Percentiles rank a stretch among this genome's conserved stretches.
phyloP scores from a whole-genome alignment of 2,797 vertebrate genomes.

The Labeo calbasu region DNA sequence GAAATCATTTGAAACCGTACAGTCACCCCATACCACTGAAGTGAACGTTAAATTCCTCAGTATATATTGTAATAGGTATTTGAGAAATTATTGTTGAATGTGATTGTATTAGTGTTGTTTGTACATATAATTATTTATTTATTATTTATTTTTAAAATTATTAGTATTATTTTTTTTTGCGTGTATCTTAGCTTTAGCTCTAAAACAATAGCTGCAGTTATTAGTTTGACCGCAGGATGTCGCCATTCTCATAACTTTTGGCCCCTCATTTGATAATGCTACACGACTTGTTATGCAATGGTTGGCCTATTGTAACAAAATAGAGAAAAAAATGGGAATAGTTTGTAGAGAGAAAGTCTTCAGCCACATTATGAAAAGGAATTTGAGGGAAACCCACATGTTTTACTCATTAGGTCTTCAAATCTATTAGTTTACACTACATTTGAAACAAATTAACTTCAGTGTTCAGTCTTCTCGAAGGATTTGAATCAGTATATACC shows the following conservation, averaged over 20 bases:
- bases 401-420: not conserved
- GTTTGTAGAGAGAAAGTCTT: not conserved
- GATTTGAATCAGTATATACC: not conserved
- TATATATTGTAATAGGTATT: not conserved
- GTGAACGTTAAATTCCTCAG: not conserved
- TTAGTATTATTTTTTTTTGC: not conserved
- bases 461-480: not conserved
- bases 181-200: no score
- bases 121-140: no score
- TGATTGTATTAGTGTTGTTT: not conserved
- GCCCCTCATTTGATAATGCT: not conserved
- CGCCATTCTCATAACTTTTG: constrained; percentile 1
- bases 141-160: no score
- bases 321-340: not conserved
- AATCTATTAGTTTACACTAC: constrained; percentile 23
- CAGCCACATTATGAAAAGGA: not conserved
- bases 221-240: constrained; percentile 15
- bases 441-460: constrained; percentile 38
- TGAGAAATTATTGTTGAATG: no score
- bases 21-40: not conserved
- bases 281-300: not conserved
- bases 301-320: not conserved
- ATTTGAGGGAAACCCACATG: not conserved
- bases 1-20: no score
- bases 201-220: not conserved